These are phyloP conservation scores for Papilio elwesi DNA, from an alignment of 2,888 invertebrate genomes.

Conservation along the genomic window DNA sequence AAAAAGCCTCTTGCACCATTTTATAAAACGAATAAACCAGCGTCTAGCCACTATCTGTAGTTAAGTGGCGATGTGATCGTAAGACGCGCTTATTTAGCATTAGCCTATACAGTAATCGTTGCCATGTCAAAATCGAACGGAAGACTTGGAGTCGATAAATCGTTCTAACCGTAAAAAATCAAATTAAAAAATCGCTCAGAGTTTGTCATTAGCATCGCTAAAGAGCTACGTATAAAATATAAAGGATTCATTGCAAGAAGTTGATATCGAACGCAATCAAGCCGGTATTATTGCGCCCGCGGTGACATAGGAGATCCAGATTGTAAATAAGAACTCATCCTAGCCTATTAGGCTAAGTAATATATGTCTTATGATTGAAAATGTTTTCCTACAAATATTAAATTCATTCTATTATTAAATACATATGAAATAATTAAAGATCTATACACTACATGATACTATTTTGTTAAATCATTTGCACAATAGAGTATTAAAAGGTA, in stretches of 20 bases:
- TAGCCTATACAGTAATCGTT: too few relatives aligned
- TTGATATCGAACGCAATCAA: constrained; percentile 60
- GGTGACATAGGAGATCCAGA: constrained; percentile 43
- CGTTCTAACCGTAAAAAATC: background rate
- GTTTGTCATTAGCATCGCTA: constrained; percentile 23
- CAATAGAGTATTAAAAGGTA: too few relatives aligned
- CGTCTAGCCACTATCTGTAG: too few relatives aligned
- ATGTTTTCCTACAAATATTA: background rate
- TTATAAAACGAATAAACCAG: too few relatives aligned
- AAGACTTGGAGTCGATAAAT: too few relatives aligned
- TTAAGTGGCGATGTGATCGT: too few relatives aligned
- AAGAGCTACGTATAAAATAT: constrained; percentile 27
- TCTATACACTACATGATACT: background rate
- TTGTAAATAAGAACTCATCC: constrained; percentile 34
- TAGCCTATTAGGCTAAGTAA: constrained; percentile 1
- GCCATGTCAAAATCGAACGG: too few relatives aligned
- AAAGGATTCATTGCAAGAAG: constrained; percentile 57
- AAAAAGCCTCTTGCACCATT: too few relatives aligned
- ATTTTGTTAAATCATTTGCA: too few relatives aligned
- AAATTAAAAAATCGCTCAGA: constrained; percentile 20
- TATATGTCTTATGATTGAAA: background rate
- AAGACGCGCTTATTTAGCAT: too few relatives aligned
- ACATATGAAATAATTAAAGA: background rate
- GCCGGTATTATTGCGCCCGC: constrained; percentile 59
- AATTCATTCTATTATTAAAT: background rate